Evolutionary conservation across 2,113 vertebrate genomes (phyloP).

Genomic region (Marcusenius ussheri): DNA sequence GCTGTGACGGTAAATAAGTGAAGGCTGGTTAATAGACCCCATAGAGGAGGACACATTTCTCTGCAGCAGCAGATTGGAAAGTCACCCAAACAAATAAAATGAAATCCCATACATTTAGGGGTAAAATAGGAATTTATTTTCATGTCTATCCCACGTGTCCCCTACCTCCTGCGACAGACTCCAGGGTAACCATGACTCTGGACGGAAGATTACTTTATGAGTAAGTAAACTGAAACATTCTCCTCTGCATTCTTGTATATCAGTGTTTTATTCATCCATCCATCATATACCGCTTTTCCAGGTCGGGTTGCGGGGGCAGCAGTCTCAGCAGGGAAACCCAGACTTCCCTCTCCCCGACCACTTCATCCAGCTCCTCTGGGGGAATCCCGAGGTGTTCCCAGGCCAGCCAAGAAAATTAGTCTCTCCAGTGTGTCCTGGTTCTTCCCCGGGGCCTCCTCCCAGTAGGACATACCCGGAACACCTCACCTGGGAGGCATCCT

Average conservation of each 20-base stretch:
- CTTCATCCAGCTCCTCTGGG: too few species aligned
- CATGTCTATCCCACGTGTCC: neutral
- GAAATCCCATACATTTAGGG: neutral
- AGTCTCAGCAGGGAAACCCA: too few species aligned
- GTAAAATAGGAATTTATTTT: neutral
- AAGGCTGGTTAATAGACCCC: neutral
- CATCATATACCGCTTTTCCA: too few species aligned
- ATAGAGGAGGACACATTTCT: neutral
- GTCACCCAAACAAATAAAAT: neutral
- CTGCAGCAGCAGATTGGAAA: neutral
- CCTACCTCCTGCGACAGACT: neutral
- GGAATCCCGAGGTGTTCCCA: too few species aligned
- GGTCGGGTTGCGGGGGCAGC: too few species aligned
- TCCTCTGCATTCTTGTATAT: neutral
- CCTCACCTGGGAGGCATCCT: too few species aligned
- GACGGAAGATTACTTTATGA: neutral
- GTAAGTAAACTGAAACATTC: neutral
- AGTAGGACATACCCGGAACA: too few species aligned
- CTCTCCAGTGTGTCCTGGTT: too few species aligned
- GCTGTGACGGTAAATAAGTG: too few species aligned
- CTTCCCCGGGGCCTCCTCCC: too few species aligned
- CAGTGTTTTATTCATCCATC: neutral
- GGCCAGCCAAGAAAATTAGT: too few species aligned
- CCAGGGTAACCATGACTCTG: neutral
- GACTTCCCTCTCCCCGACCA: too few species aligned